Evolutionary conservation across 2,797 vertebrate genomes (phyloP).

Genomic region (Sebastiscus albofasciatus): DNA sequence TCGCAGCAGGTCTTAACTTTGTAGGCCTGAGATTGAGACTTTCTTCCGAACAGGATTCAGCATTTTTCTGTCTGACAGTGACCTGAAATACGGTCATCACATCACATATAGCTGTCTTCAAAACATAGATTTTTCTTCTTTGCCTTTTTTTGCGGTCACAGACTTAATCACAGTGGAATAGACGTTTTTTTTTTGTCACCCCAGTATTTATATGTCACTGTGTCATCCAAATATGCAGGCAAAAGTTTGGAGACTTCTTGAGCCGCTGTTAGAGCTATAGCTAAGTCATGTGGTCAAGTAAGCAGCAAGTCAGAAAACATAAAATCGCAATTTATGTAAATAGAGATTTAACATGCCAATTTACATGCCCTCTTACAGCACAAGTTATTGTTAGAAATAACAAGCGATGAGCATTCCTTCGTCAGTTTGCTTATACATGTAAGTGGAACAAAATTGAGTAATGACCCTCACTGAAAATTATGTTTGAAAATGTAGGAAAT

Average conservation of each 20-base stretch:
- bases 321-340: background rate
- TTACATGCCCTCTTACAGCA: background rate
- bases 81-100: conserved; percentile 80
- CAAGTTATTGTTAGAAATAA: background rate
- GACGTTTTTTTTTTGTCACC: background rate
- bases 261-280: background rate
- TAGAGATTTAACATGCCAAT: too few species aligned
- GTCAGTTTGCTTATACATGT: background rate
- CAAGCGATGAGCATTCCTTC: background rate
- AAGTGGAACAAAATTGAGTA: background rate
- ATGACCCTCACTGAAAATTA: background rate
- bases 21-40: conserved; percentile 70
- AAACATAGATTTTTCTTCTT: background rate
- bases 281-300: background rate
- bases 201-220: background rate
- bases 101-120: background rate
- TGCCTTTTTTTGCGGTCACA: background rate
- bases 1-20: conserved; percentile 73
- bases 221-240: background rate
- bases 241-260: background rate
- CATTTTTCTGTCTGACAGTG: conserved; percentile 83
- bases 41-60: conserved; percentile 69
- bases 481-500: background rate
- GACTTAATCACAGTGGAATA: background rate
- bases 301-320: background rate